phyloP scores from a whole-genome alignment of 2,888 invertebrate genomes.

The Malthinus flaveolus region DNA sequence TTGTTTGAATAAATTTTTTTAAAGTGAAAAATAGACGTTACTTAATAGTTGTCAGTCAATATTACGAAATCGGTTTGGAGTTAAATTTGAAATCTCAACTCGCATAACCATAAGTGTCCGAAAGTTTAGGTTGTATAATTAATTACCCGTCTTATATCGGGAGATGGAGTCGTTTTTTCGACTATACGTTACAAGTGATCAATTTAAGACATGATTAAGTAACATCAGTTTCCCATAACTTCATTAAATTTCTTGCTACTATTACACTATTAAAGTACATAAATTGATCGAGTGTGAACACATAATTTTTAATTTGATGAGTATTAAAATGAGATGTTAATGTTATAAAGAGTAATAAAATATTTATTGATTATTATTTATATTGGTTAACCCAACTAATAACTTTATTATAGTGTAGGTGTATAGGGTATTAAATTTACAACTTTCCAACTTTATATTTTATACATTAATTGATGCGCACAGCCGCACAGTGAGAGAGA shows the following conservation, averaged over 20 bases:
- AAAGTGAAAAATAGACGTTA: neutral
- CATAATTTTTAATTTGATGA: conserved; percentile 19
- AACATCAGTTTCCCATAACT: conserved; percentile 13
- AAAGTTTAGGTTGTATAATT: neutral
- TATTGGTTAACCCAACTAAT: conserved; percentile 9
- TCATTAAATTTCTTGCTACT: neutral
- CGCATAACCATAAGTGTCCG: neutral
- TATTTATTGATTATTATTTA: conserved; percentile 21
- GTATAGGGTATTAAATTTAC: neutral
- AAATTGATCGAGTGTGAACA: conserved; percentile 17
- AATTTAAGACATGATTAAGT: conserved; percentile 2
- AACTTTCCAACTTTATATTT: too few species aligned
- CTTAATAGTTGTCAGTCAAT: neutral
- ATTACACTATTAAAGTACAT: conserved; percentile 1
- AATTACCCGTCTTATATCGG: neutral
- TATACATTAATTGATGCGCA: too few species aligned
- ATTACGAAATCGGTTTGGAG: too few species aligned
- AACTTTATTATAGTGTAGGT: conserved; percentile 19
- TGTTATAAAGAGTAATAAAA: conserved; percentile 18
- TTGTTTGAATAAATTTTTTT: too few species aligned
- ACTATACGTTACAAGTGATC: neutral
- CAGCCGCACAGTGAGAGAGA: too few species aligned
- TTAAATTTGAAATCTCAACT: too few species aligned
- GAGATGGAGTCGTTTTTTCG: neutral
- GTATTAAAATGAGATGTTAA: conserved; percentile 21